These are phyloP conservation scores for Carposina sasakii DNA, from an alignment of 1,140 invertebrate genomes.

Conservation along the genomic window DNA sequence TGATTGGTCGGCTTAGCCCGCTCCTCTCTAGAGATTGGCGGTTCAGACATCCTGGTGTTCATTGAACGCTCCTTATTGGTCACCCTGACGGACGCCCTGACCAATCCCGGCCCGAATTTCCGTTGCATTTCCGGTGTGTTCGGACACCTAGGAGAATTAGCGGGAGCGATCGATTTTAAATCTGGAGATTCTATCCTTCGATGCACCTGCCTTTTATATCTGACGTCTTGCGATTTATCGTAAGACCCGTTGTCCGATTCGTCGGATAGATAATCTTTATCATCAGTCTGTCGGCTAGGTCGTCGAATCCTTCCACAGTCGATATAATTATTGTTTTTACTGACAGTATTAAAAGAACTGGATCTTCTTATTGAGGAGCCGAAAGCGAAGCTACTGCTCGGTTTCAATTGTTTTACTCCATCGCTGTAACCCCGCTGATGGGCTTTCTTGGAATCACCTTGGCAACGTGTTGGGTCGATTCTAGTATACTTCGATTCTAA, in stretches of 20 bases:
- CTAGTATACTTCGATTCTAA: constrained; percentile 46
- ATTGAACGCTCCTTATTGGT: constrained; percentile 49
- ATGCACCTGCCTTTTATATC: constrained; percentile 47
- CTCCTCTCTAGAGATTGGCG: constrained; percentile 44
- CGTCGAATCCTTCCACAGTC: constrained; percentile 37
- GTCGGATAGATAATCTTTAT: constrained; percentile 52
- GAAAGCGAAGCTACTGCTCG: constrained; percentile 31
- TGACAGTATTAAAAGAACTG: constrained; percentile 67
- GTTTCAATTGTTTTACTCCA: constrained; percentile 30
- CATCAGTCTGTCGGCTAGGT: constrained; percentile 50
- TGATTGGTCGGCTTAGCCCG: constrained; percentile 43
- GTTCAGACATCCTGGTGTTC: constrained; percentile 49
- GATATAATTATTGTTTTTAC: constrained; percentile 60
- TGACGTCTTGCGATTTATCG: constrained; percentile 45
- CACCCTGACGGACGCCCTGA: constrained; percentile 50
- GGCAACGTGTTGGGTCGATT: constrained; percentile 60
- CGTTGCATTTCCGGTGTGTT: constrained; percentile 67
- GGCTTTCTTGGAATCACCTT: constrained; percentile 50
- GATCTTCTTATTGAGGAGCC: constrained; percentile 61
- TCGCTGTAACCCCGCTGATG: constrained; percentile 56
- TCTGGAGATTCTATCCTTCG: constrained; percentile 59
- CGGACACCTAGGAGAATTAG: constrained; percentile 64
- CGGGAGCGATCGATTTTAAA: constrained; percentile 50
- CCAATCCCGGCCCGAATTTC: constrained; percentile 63
- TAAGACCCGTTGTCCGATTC: constrained; percentile 53